Percentiles rank a stretch among this genome's conserved stretches.
Conservation (phyloP, 2,888 invertebrate species). For the Dorcus hopei region DNA sequence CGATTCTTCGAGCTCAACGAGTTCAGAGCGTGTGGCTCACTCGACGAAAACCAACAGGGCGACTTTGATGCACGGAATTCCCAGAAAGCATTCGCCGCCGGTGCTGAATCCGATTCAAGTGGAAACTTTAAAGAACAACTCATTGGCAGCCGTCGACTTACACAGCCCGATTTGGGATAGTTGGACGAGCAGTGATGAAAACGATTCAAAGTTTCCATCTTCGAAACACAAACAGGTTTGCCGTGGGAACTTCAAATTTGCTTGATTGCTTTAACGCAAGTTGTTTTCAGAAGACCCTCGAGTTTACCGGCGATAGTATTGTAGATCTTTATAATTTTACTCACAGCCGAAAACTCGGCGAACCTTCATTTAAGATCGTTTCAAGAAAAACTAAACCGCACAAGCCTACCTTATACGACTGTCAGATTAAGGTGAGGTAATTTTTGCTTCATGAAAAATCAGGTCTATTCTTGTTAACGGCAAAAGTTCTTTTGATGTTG, state of each 20-base stretch:
- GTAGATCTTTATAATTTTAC: constrained; percentile 37
- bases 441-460: neutral
- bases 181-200: constrained; percentile 13
- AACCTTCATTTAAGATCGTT: constrained; percentile 24
- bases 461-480: neutral
- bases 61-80: constrained; percentile 8
- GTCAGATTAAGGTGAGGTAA: constrained; percentile 37
- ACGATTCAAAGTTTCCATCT: neutral
- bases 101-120: constrained; percentile 6
- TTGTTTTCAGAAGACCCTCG: constrained; percentile 16
- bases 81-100: constrained; percentile 1
- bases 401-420: constrained; percentile 26
- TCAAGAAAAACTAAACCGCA: constrained; percentile 21
- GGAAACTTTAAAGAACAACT: constrained; percentile 10
- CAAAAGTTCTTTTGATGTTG: neutral
- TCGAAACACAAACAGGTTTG: neutral
- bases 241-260: neutral
- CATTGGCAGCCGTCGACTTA: constrained; percentile 8
- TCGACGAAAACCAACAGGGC: constrained; percentile 15
- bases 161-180: constrained; percentile 13
- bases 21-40: constrained; percentile 7
- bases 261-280: neutral
- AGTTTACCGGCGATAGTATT: constrained; percentile 32
- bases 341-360: constrained; percentile 34
- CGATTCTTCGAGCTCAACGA: constrained; percentile 7